A percentile compares a stretch with the other conserved stretches of the same genome.
These are phyloP conservation scores for Microctenopoma lineatum DNA, from an alignment of 2,797 vertebrate genomes.

Conservation along the genomic window DNA sequence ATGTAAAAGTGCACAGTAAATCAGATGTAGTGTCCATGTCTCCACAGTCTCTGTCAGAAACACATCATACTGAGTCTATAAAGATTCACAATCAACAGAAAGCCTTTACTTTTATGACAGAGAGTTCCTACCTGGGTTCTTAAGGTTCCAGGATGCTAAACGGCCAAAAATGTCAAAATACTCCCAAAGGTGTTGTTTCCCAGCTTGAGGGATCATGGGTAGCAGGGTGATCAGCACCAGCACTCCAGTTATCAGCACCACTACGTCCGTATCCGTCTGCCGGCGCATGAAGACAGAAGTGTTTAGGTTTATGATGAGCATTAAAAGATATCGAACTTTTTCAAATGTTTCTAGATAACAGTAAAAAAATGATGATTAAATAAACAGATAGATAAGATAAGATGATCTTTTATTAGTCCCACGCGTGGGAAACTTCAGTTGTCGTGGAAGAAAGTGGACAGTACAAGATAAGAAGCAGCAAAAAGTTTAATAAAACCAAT, in stretches of 20 bases:
- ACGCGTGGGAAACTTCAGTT: too few species aligned
- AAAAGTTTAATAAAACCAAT: too few species aligned
- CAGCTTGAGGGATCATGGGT: slow-evolving; percentile 99
- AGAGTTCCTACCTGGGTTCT: slow-evolving; percentile 89
- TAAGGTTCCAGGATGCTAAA: slow-evolving; percentile 96
- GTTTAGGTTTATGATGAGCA: background rate
- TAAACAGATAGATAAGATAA: too few species aligned
- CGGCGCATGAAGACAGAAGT: slow-evolving; percentile 1
- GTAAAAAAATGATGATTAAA: too few species aligned
- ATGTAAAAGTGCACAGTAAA: background rate
- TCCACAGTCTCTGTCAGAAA: background rate
- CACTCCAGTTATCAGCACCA: slow-evolving; percentile 96
- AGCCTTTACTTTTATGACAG: background rate
- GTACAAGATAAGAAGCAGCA: too few species aligned
- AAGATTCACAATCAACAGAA: background rate
- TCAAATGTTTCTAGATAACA: too few species aligned
- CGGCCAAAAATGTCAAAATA: slow-evolving; percentile 99
- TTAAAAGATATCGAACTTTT: too few species aligned
- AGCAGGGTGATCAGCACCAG: slow-evolving; percentile 97
- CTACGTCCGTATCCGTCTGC: slow-evolving; percentile 94
- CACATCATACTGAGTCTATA: background rate
- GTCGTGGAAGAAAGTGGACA: too few species aligned
- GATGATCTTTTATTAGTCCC: too few species aligned
- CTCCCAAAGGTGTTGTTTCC: slow-evolving; percentile 96
- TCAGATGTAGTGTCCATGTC: background rate